Percentiles rank a stretch among this genome's conserved stretches.
Evolutionary conservation across 2,888 invertebrate genomes (phyloP).

Genomic region (Sarcophaga variegata): DNA sequence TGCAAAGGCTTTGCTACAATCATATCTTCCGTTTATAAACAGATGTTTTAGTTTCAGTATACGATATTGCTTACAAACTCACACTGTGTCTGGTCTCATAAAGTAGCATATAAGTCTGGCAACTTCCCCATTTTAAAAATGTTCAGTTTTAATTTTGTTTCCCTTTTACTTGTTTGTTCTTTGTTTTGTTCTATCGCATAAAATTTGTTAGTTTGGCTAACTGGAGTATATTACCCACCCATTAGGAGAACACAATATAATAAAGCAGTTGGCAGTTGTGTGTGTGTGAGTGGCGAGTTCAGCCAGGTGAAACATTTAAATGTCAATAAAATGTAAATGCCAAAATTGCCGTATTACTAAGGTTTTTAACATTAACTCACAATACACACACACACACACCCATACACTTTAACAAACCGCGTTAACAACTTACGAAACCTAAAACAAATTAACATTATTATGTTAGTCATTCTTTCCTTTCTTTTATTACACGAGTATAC

Average conservation of each 20-base stretch:
- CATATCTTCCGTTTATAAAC: no score
- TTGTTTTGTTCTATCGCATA: background rate
- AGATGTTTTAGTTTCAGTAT: no score
- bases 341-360: slow-evolving; percentile 45
- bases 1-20: no score
- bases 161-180: background rate
- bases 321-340: slow-evolving; percentile 75
- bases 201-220: background rate
- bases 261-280: background rate
- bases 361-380: slow-evolving; percentile 31
- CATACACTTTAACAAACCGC: background rate
- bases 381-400: background rate
- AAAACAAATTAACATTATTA: background rate
- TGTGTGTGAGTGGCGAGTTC: slow-evolving; percentile 70
- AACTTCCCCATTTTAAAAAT: background rate
- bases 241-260: background rate
- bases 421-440: slow-evolving; percentile 20
- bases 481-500: background rate
- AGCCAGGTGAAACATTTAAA: slow-evolving; percentile 80
- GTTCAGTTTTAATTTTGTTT: background rate
- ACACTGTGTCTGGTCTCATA: no score
- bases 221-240: background rate
- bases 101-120: no score
- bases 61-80: no score
- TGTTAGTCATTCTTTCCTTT: slow-evolving; percentile 2